Percentiles rank a stretch among this genome's conserved stretches.
Conservation (phyloP, 2,888 invertebrate genomes). For the Troides oblongomaculatus region DNA sequence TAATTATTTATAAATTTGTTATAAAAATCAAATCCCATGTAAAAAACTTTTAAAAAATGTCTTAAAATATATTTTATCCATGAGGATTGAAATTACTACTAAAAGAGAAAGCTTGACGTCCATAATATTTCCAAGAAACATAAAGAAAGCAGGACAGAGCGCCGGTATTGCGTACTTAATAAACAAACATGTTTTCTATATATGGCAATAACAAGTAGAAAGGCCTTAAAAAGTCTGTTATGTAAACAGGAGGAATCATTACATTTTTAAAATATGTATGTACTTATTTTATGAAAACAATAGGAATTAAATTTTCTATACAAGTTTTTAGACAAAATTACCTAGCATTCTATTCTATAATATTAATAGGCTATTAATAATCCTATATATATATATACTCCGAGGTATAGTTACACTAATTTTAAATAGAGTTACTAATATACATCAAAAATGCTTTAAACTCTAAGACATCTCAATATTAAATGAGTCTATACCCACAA, state of each 20-base stretch:
- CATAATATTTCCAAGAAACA: slow-evolving; percentile 10
- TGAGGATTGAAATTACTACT: slow-evolving; percentile 3
- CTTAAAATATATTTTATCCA: neutral
- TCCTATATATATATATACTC: too few species aligned
- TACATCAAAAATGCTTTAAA: too few species aligned
- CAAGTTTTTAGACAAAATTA: neutral
- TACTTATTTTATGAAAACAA: neutral
- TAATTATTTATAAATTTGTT: too few species aligned
- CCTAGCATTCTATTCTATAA: too few species aligned
- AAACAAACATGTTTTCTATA: slow-evolving; percentile 20
- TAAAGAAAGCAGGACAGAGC: slow-evolving; percentile 8
- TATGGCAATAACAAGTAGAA: slow-evolving; percentile 4
- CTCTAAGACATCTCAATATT: too few species aligned
- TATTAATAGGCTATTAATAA: too few species aligned
- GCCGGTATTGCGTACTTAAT: slow-evolving; percentile 8
- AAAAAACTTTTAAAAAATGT: too few species aligned
- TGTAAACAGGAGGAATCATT: neutral
- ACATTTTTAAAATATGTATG: neutral
- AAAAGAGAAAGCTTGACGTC: slow-evolving; percentile 13
- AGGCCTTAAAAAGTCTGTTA: neutral
- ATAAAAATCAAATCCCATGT: too few species aligned
- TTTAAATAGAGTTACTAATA: too few species aligned
- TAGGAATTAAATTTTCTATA: neutral
- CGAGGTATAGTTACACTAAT: too few species aligned
- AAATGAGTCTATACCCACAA: too few species aligned